These are phyloP conservation scores for Tinamus guttatus DNA, from an alignment of 2,113 vertebrate species.

Conservation along the genomic window DNA sequence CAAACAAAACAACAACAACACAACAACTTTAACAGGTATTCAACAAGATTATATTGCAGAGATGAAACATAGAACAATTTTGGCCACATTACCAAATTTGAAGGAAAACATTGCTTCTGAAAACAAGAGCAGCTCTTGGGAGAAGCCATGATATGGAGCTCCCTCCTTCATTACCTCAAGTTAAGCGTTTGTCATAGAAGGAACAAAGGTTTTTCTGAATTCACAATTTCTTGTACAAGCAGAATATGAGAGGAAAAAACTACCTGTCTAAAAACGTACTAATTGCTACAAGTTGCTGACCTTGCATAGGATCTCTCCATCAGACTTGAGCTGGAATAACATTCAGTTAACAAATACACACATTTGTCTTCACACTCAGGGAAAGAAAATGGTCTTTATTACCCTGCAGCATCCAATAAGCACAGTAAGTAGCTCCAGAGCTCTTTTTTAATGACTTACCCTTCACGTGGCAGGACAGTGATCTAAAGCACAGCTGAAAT, in stretches of 20 bases:
- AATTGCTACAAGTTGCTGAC: background rate
- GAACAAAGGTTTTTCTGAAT: background rate
- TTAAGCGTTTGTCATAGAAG: background rate
- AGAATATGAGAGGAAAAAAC: background rate
- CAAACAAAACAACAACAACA: too few species aligned
- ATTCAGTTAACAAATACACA: background rate
- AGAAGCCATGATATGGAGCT: background rate
- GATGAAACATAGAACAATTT: too few species aligned
- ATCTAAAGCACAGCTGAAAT: background rate
- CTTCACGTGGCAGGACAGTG: background rate
- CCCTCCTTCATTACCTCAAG: background rate
- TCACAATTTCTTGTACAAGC: background rate
- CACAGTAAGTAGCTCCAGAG: background rate
- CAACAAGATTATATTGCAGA: too few species aligned
- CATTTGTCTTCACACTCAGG: background rate
- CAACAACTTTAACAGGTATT: too few species aligned
- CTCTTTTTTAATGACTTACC: background rate
- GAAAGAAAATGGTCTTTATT: background rate
- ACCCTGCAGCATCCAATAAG: background rate
- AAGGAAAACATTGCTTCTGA: background rate
- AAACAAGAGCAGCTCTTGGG: background rate
- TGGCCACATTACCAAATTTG: background rate
- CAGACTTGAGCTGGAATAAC: background rate
- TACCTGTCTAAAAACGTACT: background rate
- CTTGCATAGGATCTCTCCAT: background rate